Evolutionary conservation across 2,113 vertebrate genomes (phyloP).

Genomic region (Apistogramma diplotaenia): DNA sequence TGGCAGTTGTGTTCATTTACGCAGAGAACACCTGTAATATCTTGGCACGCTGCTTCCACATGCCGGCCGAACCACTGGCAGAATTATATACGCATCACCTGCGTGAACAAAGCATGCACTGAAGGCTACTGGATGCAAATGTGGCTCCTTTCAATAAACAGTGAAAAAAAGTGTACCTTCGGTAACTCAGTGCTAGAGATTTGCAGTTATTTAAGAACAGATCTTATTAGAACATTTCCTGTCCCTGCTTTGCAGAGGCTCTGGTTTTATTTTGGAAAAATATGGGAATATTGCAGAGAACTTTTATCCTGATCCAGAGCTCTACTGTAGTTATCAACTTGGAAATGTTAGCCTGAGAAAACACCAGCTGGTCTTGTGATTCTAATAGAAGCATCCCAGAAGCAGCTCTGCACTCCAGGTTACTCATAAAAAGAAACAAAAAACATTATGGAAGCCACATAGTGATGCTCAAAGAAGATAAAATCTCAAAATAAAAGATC

Average conservation of each 20-base stretch:
- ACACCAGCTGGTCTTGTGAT: neutral
- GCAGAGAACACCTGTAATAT: neutral
- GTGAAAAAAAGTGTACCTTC: fast-evolving
- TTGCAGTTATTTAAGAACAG: neutral
- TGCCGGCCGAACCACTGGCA: neutral
- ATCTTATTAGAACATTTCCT: neutral
- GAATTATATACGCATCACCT: neutral
- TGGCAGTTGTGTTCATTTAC: neutral
- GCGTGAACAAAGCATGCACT: neutral
- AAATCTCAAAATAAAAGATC: no score
- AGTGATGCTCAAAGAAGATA: neutral
- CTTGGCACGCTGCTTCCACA: neutral
- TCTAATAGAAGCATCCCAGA: neutral
- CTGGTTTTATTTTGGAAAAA: no score
- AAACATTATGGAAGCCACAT: neutral
- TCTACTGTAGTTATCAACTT: neutral
- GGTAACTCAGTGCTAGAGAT: neutral
- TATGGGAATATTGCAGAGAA: fast-evolving
- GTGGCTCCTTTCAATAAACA: neutral
- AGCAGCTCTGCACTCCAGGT: neutral
- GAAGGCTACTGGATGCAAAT: neutral
- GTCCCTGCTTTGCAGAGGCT: neutral
- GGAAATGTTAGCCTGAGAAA: neutral
- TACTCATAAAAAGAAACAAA: neutral
- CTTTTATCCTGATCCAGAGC: neutral